A percentile compares a stretch with the other conserved stretches of the same genome.
Conservation (phyloP, 1,140 invertebrate genomes). For the Diorhabda elongata region DNA sequence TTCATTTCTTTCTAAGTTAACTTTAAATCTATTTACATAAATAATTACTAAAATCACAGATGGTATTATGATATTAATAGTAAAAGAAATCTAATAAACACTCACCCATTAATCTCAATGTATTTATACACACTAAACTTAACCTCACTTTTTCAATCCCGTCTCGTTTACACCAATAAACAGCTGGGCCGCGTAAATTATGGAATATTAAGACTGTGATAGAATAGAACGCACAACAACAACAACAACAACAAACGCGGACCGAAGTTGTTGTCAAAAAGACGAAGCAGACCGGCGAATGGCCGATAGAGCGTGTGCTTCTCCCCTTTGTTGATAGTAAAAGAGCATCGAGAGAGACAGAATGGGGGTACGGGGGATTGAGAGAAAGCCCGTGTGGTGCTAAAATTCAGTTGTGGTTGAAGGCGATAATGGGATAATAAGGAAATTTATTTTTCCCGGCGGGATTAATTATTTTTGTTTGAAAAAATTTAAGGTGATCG, state of each 20-base stretch:
- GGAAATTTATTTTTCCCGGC: background rate
- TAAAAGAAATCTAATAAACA: too few relatives aligned
- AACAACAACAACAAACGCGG: background rate
- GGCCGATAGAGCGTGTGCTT: background rate
- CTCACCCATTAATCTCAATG: too few relatives aligned
- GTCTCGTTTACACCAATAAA: too few relatives aligned
- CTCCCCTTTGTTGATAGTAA: background rate
- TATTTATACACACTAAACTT: too few relatives aligned
- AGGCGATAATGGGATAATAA: conserved; percentile 1
- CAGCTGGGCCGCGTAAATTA: too few relatives aligned
- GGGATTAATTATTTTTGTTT: too few relatives aligned
- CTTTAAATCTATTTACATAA: too few relatives aligned
- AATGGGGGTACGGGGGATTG: background rate
- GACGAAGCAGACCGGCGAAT: background rate
- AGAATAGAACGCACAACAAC: background rate
- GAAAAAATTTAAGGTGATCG: too few relatives aligned
- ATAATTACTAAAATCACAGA: too few relatives aligned
- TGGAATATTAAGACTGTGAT: background rate
- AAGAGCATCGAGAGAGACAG: background rate
- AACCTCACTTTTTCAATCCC: too few relatives aligned
- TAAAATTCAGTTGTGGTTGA: background rate
- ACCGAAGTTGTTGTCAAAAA: conserved; percentile 2
- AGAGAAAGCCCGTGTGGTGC: background rate
- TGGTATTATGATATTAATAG: too few relatives aligned
- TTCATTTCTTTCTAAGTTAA: too few relatives aligned